These are phyloP conservation scores for Pseudocheirus occidentalis DNA, from an alignment of 2,797 vertebrate genomes.

Conservation along the genomic window DNA sequence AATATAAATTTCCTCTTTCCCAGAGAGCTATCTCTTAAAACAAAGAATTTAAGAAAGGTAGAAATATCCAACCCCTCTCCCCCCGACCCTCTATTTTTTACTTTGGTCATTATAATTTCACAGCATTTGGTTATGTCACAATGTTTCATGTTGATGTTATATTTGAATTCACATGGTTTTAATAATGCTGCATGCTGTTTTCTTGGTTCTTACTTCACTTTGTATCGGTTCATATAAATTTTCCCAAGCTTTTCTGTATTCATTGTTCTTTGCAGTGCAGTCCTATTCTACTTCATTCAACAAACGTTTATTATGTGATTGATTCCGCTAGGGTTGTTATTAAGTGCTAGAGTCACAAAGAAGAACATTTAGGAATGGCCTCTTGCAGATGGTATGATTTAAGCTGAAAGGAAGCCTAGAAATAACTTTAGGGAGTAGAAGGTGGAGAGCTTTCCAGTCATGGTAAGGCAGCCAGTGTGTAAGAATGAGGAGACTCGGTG, in stretches of 20 bases:
- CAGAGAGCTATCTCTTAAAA: not conserved
- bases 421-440: not conserved
- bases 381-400: not conserved
- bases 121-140: not conserved
- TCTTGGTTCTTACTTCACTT: not conserved
- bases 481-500: not conserved
- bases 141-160: not conserved
- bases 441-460: not conserved
- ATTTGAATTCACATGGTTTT: not conserved
- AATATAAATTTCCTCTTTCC: not conserved
- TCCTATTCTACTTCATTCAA: not conserved
- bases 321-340: not conserved
- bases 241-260: not conserved
- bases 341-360: not conserved
- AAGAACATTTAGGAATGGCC: not conserved
- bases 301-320: not conserved
- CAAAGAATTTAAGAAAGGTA: not conserved
- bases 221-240: not conserved
- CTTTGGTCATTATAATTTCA: not conserved
- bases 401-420: not conserved
- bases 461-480: not conserved
- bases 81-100: not conserved
- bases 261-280: not conserved
- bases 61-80: not conserved
- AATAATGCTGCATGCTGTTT: not conserved